Conservation (phyloP, 2,113 vertebrate species). For the Lonchura striata region DNA sequence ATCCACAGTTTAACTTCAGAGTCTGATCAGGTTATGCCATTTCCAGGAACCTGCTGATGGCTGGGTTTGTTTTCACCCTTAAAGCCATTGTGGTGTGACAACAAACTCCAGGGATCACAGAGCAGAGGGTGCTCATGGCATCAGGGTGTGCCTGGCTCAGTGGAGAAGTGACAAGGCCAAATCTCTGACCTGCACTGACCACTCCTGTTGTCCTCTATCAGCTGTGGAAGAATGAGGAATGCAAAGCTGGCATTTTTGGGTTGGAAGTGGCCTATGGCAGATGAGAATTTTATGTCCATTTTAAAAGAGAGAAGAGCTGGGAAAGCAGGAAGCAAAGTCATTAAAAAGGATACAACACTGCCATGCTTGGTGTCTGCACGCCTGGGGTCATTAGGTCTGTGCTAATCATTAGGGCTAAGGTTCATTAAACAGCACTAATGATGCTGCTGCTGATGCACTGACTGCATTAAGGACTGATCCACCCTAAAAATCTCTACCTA, state of each 20-base stretch:
- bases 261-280: background rate
- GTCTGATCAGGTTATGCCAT: background rate
- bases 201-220: background rate
- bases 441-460: background rate
- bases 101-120: background rate
- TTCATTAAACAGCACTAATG: background rate
- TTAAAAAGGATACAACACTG: background rate
- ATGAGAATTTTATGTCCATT: background rate
- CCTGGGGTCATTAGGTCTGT: background rate
- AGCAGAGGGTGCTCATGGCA: background rate
- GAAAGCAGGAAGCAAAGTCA: background rate
- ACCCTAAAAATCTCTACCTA: background rate
- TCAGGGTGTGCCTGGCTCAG: background rate
- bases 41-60: background rate
- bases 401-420: background rate
- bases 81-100: background rate
- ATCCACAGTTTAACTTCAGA: background rate
- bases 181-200: background rate
- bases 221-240: background rate
- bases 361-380: background rate
- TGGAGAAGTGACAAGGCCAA: background rate
- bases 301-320: background rate
- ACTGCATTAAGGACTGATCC: background rate
- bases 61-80: background rate
- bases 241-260: background rate